A percentile compares a stretch with the other conserved stretches of the same genome.
Evolutionary conservation across 1,140 invertebrate species (phyloP).

Genomic region (Hermatobates lingyangjiaoensis): DNA sequence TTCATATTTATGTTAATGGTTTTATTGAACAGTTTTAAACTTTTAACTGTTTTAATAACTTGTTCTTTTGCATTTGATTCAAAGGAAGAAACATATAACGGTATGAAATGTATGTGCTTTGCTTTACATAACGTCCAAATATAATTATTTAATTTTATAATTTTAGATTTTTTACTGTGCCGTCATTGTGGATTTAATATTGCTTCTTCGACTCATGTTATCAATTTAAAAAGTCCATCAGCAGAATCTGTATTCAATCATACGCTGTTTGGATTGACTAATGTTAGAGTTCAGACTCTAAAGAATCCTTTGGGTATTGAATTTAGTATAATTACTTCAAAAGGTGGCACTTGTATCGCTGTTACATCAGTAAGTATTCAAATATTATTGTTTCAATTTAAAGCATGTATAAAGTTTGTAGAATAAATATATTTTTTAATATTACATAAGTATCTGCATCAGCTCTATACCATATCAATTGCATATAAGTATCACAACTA

Average conservation of each 20-base stretch:
- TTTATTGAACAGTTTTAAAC: too few relatives aligned
- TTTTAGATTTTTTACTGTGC: constrained; percentile 16
- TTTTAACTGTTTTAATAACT: too few relatives aligned
- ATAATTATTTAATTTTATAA: too few relatives aligned
- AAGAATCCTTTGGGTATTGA: constrained; percentile 13
- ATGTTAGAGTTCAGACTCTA: constrained; percentile 14
- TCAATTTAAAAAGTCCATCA: constrained; percentile 11
- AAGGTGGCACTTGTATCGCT: constrained; percentile 12
- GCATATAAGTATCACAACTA: not conserved
- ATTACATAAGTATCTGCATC: too few relatives aligned
- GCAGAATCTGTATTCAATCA: constrained; percentile 5
- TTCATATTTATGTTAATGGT: too few relatives aligned
- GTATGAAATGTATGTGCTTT: too few relatives aligned
- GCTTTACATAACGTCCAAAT: too few relatives aligned
- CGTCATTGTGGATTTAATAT: constrained; percentile 14
- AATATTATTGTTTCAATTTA: not conserved
- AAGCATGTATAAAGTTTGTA: not conserved
- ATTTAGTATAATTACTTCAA: constrained; percentile 13
- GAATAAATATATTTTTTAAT: too few relatives aligned
- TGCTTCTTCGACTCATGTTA: constrained; percentile 10
- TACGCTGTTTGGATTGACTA: constrained; percentile 14
- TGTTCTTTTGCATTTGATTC: too few relatives aligned
- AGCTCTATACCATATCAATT: not conserved
- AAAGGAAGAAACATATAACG: too few relatives aligned
- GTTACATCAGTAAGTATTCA: constrained; percentile 9